Base-by-base conservation (phyloP, 2,888 invertebrate species). In the Hedya salicella region DNA sequence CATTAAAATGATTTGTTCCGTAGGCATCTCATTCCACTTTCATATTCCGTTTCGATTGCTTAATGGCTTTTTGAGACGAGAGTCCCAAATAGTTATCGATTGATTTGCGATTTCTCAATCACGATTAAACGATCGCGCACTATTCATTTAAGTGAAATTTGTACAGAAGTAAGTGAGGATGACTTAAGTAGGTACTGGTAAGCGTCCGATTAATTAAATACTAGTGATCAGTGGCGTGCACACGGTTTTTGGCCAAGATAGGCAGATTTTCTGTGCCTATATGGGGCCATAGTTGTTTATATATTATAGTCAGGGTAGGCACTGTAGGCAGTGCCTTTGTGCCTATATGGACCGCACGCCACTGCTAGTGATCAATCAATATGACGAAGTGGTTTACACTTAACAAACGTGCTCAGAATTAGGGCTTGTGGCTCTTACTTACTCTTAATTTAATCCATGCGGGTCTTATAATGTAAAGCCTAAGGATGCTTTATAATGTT, bases 1-100 rank as follows among this genome's bases (percentile, higher is more conserved):
- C 9, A 64, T 59, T 59, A 53, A 52, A 44, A 60, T 61, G 30
- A 61, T 66, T 66, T 32, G 66, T 60, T 66, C 53, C 60, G 60
- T 48, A 49, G 60, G 53, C 60, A 49, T 66, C 48, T 14, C 32
- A 66, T 16, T 60, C 48, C 60, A 54, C 60, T 60, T 66, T 66
- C 48, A 53, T 61, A 61, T 54, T 66, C 19, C n/a, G 25, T 30
- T 14, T 32, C 25, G 32, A 60, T 66, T 66, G 66, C 21, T 54
- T 61, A 54, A 60, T 65, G 30, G 39, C 30, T 44, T 46, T 17
- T 44, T 11, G 21, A 62, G 48, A 62, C 50, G 60, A 60, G 52
- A 59, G 25, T 53, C 46, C 40, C 53, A 25, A 64, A 52, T 65
- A 48, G 40, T 65, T 30, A 53, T 13, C 40, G 30, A 36, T 54